Evolutionary conservation across 2,888 invertebrate species (phyloP), one percentile per base, ranked within the genome.

Genomic region (Zootermopsis nevadensis): DNA sequence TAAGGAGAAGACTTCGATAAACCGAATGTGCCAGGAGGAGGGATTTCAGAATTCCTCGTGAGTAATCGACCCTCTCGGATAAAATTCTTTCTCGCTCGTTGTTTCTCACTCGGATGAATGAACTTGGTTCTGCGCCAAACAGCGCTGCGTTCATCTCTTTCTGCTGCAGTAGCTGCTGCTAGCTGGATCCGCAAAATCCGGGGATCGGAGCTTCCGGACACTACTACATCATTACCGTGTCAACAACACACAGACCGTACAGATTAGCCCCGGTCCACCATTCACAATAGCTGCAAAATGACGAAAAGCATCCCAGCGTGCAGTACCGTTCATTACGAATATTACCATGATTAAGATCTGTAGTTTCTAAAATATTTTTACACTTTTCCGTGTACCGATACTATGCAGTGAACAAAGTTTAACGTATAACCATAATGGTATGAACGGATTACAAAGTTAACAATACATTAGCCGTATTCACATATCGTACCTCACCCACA

Each of bases 61-160:
- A 74, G 74, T 74, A 74, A 74, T 74, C 69, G 74, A 74, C 35
- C n/a, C 74, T 74, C 35, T 74, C 35, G 74, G 35, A 60, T 60
- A 60, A 60, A 60, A n/a, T 60, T 8, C 74, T 38, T 38, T 33
- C 69, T 22, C 1, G 38, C 38, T 35, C 38, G 24, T 10, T 74
- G 74, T 69, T 69, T 69, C 33, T 69, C 33, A 69, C 33, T 69
- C n/a, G n/a, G n/a, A n/a, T n/a, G 30, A 69, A 31, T 31, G 69
- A 31, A 38, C 15, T 74, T 74, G 74, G 74, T 74, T n/a, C 12
- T n/a, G 74, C 35, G 74, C 74, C 74, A 74, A 74, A 74, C 74
- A 15, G 67, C 69, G 22, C 10, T 33, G 19, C 10, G 33, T 69
- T 31, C 33, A 7, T 69, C 69, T 69, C 69, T 6, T 22, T 33